Evolutionary conservation across 1,140 invertebrate genomes (phyloP).

Genomic region (Radopholus similis): DNA sequence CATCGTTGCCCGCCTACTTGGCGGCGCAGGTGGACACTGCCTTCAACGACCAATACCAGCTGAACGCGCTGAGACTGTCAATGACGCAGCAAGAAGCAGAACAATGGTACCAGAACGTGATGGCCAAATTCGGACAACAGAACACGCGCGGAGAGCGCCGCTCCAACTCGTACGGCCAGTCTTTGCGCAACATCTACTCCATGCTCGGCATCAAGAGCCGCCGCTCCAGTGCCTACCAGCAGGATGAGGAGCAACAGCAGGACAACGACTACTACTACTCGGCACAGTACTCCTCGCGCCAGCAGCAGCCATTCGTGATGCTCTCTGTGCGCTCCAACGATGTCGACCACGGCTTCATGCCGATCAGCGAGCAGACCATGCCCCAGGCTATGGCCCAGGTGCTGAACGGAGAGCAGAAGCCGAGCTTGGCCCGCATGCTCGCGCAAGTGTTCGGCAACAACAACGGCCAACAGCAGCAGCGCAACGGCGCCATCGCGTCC

Average conservation of each 20-base stretch:
- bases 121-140: not conserved
- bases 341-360: conserved; percentile 19
- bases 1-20: conserved; percentile 25
- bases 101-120: conserved; percentile 22
- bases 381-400: not conserved
- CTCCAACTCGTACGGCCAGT: conserved; percentile 12
- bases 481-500: conserved; percentile 8
- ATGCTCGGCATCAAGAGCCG: conserved; percentile 36
- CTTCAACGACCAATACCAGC: conserved; percentile 39
- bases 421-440: conserved; percentile 1
- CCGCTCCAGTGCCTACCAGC: not conserved
- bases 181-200: conserved; percentile 26
- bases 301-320: conserved; percentile 35
- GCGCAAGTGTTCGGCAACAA: not conserved
- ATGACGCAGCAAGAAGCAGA: conserved; percentile 45
- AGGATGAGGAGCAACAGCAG: not conserved
- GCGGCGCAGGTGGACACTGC: conserved; percentile 30
- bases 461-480: not conserved
- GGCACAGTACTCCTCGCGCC: too few relatives aligned
- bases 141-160: not conserved
- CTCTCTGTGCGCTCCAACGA: conserved; percentile 34
- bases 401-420: not conserved
- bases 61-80: conserved; percentile 38
- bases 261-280: not conserved
- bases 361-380: not conserved